Base-by-base conservation (phyloP, 2,797 vertebrate genomes). In the Lophotriccus pileatus region DNA sequence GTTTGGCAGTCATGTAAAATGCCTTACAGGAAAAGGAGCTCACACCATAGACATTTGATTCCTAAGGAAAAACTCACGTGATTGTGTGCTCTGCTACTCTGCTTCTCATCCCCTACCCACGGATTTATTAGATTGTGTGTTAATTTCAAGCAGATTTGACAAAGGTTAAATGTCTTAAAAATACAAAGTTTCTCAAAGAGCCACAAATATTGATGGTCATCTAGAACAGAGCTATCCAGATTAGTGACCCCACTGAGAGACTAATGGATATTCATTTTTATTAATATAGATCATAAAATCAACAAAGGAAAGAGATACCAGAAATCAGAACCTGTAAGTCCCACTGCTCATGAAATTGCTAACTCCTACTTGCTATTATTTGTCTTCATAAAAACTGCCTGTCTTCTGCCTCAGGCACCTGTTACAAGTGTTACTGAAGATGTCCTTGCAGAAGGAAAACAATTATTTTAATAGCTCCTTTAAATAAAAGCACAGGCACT, bases 291-390 rank as follows among this genome's bases (percentile, higher is more conserved):
- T 37, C 30, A 56, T 79, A 87, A 89, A 92, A 81, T 20, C 5
- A 18, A n/a, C n/a, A 69, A 46, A 67, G 52, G 44, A 44, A 94
- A 88, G 66, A 81, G 58, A 47, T 39, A 5, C 21, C 53, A 81
- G 60, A 69, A 78, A 75, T 80, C 62, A 87, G 64, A 68, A 69
- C 70, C 87, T 1, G 0, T 36, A 68, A 81, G 52, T 37, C 28
- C 28, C 56, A 74, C 27, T 0, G 2, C 43, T 75, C 70, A 36
- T n/a, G 69, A 91, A 86, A 72, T 43, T 90, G 46, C 69, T 72
- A 58, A 78, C 79, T 93, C 69, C 66, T 93, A 68, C 91, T 87
- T 96, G 91, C 91, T 94, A 78, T 60, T 83, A 89, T 89, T 85
- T 62, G 87, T 78, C 91, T 88, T 78, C 30, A 23, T 55, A 62